Percentiles rank a stretch among this genome's conserved stretches.
Conservation (phyloP, 2,888 invertebrate species). For the Tetramorium bicarinatum region DNA sequence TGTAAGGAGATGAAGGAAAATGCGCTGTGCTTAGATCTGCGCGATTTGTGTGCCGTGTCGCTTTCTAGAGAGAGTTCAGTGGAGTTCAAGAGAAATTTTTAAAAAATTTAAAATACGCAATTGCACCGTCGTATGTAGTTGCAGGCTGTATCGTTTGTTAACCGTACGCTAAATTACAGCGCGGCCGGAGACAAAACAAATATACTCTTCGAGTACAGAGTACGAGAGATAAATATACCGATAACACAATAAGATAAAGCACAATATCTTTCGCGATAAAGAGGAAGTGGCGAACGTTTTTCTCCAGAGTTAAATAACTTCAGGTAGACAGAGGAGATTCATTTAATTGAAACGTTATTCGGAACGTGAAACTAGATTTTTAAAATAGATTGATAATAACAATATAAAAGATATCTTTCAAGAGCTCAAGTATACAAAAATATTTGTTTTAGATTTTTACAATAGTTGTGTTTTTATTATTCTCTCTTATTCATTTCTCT, state of each 20-base stretch:
- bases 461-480: neutral
- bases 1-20: neutral
- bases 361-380: conserved; percentile 1
- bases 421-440: neutral
- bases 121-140: neutral
- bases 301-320: conserved; percentile 45
- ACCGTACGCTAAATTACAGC: conserved; percentile 38
- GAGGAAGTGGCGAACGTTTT: conserved; percentile 47
- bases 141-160: conserved; percentile 20
- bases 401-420: conserved; percentile 9
- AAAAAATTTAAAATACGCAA: conserved; percentile 17
- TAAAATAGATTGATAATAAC: neutral
- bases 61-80: conserved; percentile 12
- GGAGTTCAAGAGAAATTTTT: conserved; percentile 13
- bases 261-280: conserved; percentile 67
- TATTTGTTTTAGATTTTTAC: neutral
- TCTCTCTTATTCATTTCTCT: neutral
- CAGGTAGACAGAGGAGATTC: neutral
- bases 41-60: neutral
- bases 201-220: conserved; percentile 65
- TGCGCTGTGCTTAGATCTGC: neutral
- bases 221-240: conserved; percentile 68
- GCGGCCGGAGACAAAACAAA: conserved; percentile 74
- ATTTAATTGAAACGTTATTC: conserved; percentile 34
- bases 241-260: conserved; percentile 69